phyloP scores from a whole-genome alignment of 92 coral and sea anemone species.

The Palythoa heliodiscus region DNA sequence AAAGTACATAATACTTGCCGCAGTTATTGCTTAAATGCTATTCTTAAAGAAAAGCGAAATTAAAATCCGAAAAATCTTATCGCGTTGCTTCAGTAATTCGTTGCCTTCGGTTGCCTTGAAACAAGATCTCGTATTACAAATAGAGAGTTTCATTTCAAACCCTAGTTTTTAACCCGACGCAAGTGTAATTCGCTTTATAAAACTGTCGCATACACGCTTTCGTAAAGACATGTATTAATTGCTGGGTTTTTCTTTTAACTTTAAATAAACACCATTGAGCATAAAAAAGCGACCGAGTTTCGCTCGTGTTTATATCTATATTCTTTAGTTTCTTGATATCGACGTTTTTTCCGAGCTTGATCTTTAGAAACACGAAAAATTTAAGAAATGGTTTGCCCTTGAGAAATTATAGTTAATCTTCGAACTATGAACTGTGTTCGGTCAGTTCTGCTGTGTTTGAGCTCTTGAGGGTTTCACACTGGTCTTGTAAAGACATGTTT shows the following conservation, averaged over 20 bases:
- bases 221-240: not conserved
- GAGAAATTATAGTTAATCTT: not conserved
- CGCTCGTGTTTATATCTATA: not conserved
- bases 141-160: not conserved
- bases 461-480: not conserved
- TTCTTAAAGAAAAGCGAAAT: conserved; percentile 15
- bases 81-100: not conserved
- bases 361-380: not conserved
- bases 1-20: conserved; percentile 10
- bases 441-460: not conserved
- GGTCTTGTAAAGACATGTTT: not conserved
- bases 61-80: conserved; percentile 24
- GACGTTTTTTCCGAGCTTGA: not conserved
- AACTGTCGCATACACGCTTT: not conserved
- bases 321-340: not conserved
- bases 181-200: not conserved
- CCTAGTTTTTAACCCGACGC: not conserved
- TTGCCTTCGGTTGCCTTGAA: conserved; percentile 11
- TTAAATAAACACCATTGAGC: not conserved
- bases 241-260: not conserved
- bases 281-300: not conserved
- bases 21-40: not conserved
- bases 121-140: not conserved
- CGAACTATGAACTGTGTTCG: not conserved
- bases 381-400: not conserved